Percentiles rank a stretch among this genome's conserved stretches.
These are phyloP conservation scores for Dolichoris vasculosae DNA, from an alignment of 1,140 invertebrate genomes.

Conservation along the genomic window DNA sequence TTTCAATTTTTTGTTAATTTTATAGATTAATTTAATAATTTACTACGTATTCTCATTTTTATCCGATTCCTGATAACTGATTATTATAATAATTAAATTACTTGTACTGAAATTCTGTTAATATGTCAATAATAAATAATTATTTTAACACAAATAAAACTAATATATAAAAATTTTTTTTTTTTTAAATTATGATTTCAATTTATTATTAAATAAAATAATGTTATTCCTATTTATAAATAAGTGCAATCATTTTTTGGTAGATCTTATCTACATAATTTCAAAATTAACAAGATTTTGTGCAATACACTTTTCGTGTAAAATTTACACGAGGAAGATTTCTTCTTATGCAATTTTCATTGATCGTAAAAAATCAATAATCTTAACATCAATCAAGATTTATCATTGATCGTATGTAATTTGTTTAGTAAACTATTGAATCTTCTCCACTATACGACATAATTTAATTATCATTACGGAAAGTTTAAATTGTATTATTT, in stretches of 20 bases:
- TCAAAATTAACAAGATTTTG: slow-evolving; percentile 4
- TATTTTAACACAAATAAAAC: neutral
- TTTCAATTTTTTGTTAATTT: too few relatives aligned
- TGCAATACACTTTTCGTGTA: slow-evolving; percentile 7
- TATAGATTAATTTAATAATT: too few relatives aligned
- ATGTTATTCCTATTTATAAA: neutral
- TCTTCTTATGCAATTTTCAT: slow-evolving; percentile 21
- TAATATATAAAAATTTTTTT: slow-evolving; percentile 1
- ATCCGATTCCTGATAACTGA: too few relatives aligned
- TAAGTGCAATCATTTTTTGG: slow-evolving; percentile 3
- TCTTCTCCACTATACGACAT: neutral
- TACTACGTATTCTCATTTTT: too few relatives aligned
- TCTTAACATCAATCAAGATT: slow-evolving; percentile 20
- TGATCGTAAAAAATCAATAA: slow-evolving; percentile 36
- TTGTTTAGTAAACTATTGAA: neutral
- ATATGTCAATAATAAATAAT: too few relatives aligned
- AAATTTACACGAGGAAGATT: slow-evolving; percentile 24
- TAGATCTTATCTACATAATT: neutral
- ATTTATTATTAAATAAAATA: slow-evolving; percentile 27
- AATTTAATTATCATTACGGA: neutral
- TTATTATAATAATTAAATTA: too few relatives aligned
- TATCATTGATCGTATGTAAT: slow-evolving; percentile 25
- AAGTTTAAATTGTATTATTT: neutral
- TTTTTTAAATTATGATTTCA: neutral
- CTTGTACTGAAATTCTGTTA: too few relatives aligned